A percentile compares a stretch with the other conserved stretches of the same genome.
phyloP scores from a whole-genome alignment of 2,797 vertebrate genomes.

The Geotrypetes seraphini region DNA sequence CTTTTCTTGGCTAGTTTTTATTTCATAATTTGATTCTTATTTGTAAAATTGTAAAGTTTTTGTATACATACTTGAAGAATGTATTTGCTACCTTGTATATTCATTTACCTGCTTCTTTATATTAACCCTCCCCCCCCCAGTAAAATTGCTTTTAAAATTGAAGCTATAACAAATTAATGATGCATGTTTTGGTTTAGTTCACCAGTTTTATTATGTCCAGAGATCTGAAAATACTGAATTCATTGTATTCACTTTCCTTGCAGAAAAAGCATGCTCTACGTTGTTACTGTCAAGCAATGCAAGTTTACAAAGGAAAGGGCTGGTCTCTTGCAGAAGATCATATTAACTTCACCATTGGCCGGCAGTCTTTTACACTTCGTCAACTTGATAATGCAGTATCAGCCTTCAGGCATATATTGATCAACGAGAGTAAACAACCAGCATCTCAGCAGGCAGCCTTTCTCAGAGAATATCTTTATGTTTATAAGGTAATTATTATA shows the following conservation, averaged over 20 bases:
- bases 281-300: conserved; percentile 96
- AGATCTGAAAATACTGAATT: neutral
- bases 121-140: no score
- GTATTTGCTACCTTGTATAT: neutral
- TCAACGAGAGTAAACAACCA: conserved; percentile 88
- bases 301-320: conserved; percentile 90
- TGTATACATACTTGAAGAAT: neutral
- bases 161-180: neutral
- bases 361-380: conserved; percentile 84
- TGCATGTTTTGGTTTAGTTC: neutral
- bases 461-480: conserved; percentile 91
- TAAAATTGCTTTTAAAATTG: no score
- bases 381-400: conserved; percentile 80
- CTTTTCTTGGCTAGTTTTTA: no score
- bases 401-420: conserved; percentile 88
- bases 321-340: conserved; percentile 96
- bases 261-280: conserved; percentile 89
- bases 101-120: neutral
- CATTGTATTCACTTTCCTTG: conserved; percentile 16
- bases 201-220: conserved; percentile 1
- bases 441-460: conserved; percentile 87
- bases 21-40: no score
- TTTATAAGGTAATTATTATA: conserved; percentile 72
- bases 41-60: neutral
- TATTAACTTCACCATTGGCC: conserved; percentile 95